Evolutionary conservation across 2,797 vertebrate genomes (phyloP), one percentile per base, ranked within the genome.

Genomic region (Pteropus rufus): DNA sequence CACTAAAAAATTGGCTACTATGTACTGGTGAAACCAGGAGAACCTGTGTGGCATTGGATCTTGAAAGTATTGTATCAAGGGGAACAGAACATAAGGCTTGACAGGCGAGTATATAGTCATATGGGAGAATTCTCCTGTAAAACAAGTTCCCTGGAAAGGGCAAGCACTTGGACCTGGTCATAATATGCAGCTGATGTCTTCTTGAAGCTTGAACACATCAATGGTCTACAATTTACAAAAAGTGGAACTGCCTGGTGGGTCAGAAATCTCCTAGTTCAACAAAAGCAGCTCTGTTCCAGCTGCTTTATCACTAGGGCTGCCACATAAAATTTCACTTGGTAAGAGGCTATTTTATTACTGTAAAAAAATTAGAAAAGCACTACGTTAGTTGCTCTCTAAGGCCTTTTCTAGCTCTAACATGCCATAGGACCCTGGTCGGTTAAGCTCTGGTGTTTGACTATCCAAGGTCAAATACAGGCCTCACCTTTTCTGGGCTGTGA

Each of bases 401-500:
- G 31, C 7, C 21, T 12, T 72, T 60, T 26, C 29, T 12, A 29
- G 19, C 18, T 58, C 31, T 41, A 49, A 15, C 2, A 39, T 0
- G 0, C 26, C 18, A 3, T 3, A 67, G 39, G 26, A 46, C 12
- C 8, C 3, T 46, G 11, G 54, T 72, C 7, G 0, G n/a, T 65
- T 73, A 79, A 36, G 10, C 34, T 85, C n/a, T 91, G 5, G 52
- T 46, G 39, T 77, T 54, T 62, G 39, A 60, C 31, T 31, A 21
- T 49, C 21, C 70, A 41, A 46, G 67, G 44, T 54, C 24, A 83
- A 87, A 56, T 39, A 24, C 16, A 8, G 44, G 31, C 46, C 46
- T 92, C 3, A n/a, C 19, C 23, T 75, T 52, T 77, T 49, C 34
- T 72, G 62, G 34, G 15, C 19, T 76, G 2, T 46, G 9, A 87